Conservation (phyloP, 2,797 vertebrate species). For the Alosa sapidissima region DNA sequence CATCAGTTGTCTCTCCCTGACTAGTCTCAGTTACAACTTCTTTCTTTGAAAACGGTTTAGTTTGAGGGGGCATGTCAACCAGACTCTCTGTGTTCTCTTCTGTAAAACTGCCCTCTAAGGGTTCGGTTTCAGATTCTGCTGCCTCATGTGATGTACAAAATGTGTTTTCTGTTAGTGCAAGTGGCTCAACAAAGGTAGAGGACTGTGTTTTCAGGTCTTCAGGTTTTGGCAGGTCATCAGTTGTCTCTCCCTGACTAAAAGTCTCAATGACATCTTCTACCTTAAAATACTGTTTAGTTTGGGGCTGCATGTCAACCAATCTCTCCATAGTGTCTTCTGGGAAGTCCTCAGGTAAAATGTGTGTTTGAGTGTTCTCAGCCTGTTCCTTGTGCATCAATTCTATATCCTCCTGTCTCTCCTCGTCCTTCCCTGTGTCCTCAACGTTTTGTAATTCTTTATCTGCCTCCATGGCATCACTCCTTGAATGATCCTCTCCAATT, state of each 20-base stretch:
- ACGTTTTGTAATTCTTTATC: neutral
- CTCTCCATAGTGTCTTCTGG: conserved; percentile 28
- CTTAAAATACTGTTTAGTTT: conserved; percentile 1
- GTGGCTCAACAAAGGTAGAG: neutral
- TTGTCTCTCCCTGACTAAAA: conserved; percentile 20
- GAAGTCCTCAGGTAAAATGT: conserved; percentile 18
- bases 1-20: neutral
- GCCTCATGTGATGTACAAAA: neutral
- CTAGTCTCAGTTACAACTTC: neutral
- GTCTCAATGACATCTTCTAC: conserved; percentile 11
- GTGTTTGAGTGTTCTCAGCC: conserved; percentile 31
- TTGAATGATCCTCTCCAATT: conserved; percentile 24
- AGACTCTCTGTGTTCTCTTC: neutral
- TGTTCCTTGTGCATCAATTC: conserved; percentile 16
- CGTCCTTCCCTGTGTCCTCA: neutral
- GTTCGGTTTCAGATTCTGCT: neutral
- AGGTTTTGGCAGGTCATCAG: neutral
- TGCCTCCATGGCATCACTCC: conserved; percentile 12
- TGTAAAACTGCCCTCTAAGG: neutral
- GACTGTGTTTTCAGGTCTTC: neutral
- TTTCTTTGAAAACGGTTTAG: neutral
- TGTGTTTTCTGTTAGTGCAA: neutral
- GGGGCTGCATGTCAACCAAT: conserved; percentile 28
- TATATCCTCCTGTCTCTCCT: conserved; percentile 13
- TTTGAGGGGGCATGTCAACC: neutral